These are phyloP conservation scores for Scaptomyza flava DNA, from an alignment of 2,888 invertebrate species.

Conservation along the genomic window DNA sequence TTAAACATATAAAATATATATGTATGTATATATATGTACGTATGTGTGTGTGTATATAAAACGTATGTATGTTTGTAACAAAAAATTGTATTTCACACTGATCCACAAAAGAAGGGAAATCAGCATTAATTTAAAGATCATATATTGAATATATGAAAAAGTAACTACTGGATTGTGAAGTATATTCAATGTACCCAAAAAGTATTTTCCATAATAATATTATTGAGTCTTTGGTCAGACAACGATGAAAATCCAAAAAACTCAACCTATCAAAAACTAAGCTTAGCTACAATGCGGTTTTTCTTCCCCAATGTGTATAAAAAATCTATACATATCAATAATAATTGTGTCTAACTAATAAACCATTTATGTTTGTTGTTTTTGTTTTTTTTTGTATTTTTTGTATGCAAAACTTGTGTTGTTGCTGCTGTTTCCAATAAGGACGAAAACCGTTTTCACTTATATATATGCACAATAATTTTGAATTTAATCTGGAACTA, in stretches of 20 bases:
- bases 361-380: slow-evolving; percentile 19
- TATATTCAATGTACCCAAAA: slow-evolving; percentile 44
- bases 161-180: slow-evolving; percentile 78
- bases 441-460: slow-evolving; percentile 73
- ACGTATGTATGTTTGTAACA: slow-evolving; percentile 2
- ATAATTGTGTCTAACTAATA: slow-evolving; percentile 73
- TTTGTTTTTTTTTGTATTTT: not conserved
- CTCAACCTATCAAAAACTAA: slow-evolving; percentile 71
- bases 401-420: not conserved
- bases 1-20: slow-evolving; percentile 68
- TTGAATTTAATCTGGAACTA: slow-evolving; percentile 20
- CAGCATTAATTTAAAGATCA: slow-evolving; percentile 59
- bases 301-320: slow-evolving; percentile 37
- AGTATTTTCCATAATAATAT: slow-evolving; percentile 47
- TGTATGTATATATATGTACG: slow-evolving; percentile 2
- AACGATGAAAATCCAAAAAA: slow-evolving; percentile 32
- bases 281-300: slow-evolving; percentile 48
- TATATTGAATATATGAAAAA: slow-evolving; percentile 75
- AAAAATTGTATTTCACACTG: slow-evolving; percentile 53
- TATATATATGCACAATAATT: slow-evolving; percentile 30
- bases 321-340: slow-evolving; percentile 55
- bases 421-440: slow-evolving; percentile 61
- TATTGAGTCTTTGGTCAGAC: slow-evolving; percentile 20
- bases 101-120: slow-evolving; percentile 72
- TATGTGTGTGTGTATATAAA: slow-evolving; percentile 10